Evolutionary conservation across 1,140 invertebrate genomes (phyloP), one percentile per base, ranked within the genome.

Genomic region (Drosophila grimshawi): DNA sequence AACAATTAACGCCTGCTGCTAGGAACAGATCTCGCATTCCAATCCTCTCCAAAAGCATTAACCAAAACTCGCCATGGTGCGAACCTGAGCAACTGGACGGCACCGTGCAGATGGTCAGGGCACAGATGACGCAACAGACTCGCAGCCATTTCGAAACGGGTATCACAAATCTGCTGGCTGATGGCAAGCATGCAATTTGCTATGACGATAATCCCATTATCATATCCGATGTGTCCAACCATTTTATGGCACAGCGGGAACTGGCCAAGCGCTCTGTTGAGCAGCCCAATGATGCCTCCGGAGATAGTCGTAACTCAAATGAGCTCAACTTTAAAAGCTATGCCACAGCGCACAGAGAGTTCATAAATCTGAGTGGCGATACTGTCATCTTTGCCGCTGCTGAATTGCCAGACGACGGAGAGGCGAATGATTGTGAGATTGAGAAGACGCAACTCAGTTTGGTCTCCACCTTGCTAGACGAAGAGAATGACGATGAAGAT

Each of bases 381-480:
- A 88, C 73, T 8, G 71, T 64, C 3, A 67, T 83, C 29, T 69
- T 83, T 39, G 57, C 65, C 29, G 19, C 29, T n/a, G 39, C 6
- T 7, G 46, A 49, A 11, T 8, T 70, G 8, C 51, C 49, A 41
- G 45, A 32, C 4, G 45, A 29, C 4, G 41, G 49, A 11, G 57
- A 61, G 7, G 3, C 48, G n/a, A 62, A 75, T 41, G 48, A 33
- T 6, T 33, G 48, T 32, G 72, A 68, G 3, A 66, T 89, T 29
- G 83, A 89, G 3, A 74, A 88, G 19, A 78, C 71, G 1, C 65
- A 67, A 7, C 65, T 86, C 0, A 89, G 83, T 30, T 45, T 86
- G 66, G 83, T 86, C n/a, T 88, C 80, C 19, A 86, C 76, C 29
- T 59, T 70, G 67, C 33, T 86, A 63, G 77, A 69, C 41, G 77